phyloP scores from a whole-genome alignment of 2,888 invertebrate species.

The Cheilosia grossa region DNA sequence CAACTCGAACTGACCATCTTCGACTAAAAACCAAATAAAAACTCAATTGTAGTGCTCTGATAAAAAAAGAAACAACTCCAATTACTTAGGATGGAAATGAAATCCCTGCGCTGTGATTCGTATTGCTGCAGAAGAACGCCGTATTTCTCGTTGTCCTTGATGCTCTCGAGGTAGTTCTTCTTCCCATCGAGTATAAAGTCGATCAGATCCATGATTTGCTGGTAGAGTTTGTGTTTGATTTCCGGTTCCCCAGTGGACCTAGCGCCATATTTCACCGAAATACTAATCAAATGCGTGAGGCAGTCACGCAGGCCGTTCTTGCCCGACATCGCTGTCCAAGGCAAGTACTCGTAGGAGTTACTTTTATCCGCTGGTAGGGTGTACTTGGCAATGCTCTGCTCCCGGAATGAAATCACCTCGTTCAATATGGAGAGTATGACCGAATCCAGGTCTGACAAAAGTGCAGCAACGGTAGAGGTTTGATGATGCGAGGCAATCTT shows the following conservation, averaged over 20 bases:
- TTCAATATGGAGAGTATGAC: constrained; percentile 86
- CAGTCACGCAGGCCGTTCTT: constrained; percentile 84
- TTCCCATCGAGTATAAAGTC: constrained; percentile 90
- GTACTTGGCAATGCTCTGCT: constrained; percentile 85
- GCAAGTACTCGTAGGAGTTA: constrained; percentile 86
- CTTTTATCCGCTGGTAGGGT: constrained; percentile 82
- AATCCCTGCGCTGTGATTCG: constrained; percentile 86
- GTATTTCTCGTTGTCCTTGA: constrained; percentile 85
- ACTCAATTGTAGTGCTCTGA: not conserved
- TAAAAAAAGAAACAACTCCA: constrained; percentile 41
- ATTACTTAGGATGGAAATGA: constrained; percentile 88
- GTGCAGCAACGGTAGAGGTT: constrained; percentile 85
- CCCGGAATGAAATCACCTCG: constrained; percentile 87
- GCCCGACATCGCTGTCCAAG: constrained; percentile 90
- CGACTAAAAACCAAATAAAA: constrained; percentile 84
- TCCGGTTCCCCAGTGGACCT: constrained; percentile 82
- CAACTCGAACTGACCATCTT: constrained; percentile 90
- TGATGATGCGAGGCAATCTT: constrained; percentile 86
- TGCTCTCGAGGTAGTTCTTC: constrained; percentile 88
- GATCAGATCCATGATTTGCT: constrained; percentile 88
- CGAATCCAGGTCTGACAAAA: constrained; percentile 85
- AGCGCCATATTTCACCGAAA: constrained; percentile 80
- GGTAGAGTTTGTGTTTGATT: constrained; percentile 85
- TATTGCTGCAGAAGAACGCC: constrained; percentile 86
- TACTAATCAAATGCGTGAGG: constrained; percentile 83